Base-by-base conservation (phyloP, 1,140 invertebrate species). In the Delia radicum region DNA sequence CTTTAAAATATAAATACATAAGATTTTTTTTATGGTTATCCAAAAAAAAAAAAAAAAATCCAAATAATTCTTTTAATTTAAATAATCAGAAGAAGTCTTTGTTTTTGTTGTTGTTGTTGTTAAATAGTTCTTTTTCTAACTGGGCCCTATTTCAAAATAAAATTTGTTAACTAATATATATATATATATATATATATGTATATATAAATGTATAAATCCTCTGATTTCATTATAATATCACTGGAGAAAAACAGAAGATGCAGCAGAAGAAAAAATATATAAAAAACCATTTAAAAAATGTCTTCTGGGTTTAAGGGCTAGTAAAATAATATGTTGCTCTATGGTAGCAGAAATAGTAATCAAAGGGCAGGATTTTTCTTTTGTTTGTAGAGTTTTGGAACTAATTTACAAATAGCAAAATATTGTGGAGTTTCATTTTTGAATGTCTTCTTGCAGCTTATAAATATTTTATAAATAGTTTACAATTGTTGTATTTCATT, bases 371-470 rank as follows among this genome's bases (percentile, higher is more conserved):
- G 37, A 42, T 42, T 65, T 37, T 24, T 31, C 24, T 62, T 21
- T 61, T 21, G n/a, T n/a, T 61, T 61, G 15, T 61, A 21, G 3
- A 21, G 15, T 61, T 61, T 24, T 21, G 55, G 3, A 69, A 69
- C 65, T 69, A 69, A 69, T 69, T 69, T 69, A 69, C 65, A 69
- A 69, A 21, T 69, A 69, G 65, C 65, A 69, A 69, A 69, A 69
- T 69, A 69, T 69, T 21, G 28, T 18, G 5, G 6, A 24, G 65
- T 69, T 33, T n/a, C 24, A 28, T 33, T 15, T 29, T 33, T 69
- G 65, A 69, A 69, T 69, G 65, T 37, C 65, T 21, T 33, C 21
- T 69, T 69, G 65, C n/a, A 33, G 65, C 65, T 29, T 69, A 69
- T 69, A 69, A 69, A 69, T 69, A 69, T 33, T 69, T 69, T 69